Evolutionary conservation across 2,113 vertebrate genomes (phyloP).

Genomic region (Psilopogon haemacephalus): DNA sequence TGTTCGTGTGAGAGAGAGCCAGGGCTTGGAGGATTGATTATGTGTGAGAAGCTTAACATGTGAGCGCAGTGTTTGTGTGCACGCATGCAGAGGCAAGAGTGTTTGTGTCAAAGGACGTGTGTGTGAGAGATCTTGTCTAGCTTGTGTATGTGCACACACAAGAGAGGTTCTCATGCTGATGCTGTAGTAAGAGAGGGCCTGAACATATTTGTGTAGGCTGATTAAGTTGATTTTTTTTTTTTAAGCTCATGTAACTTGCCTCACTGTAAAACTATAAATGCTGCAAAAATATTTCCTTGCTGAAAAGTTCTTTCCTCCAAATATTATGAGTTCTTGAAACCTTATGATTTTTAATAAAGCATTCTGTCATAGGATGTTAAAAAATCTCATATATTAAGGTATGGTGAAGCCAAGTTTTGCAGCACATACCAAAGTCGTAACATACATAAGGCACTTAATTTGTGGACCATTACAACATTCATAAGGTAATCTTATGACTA

Average conservation of each 20-base stretch:
- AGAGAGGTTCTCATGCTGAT: background rate
- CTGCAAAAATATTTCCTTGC: background rate
- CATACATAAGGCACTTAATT: background rate
- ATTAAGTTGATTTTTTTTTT: background rate
- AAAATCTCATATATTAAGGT: background rate
- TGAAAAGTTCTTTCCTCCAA: conserved; percentile 18
- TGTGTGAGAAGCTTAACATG: background rate
- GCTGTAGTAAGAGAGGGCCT: background rate
- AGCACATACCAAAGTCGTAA: background rate
- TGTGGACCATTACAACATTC: background rate
- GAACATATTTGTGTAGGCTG: conserved; percentile 7
- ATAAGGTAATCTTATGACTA: background rate
- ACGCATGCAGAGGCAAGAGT: background rate
- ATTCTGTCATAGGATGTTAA: conserved; percentile 20
- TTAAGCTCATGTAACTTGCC: background rate
- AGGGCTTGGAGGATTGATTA: conserved; percentile 42
- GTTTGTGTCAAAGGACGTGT: background rate
- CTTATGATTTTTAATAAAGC: conserved; percentile 36
- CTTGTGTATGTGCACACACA: rapidly evolving
- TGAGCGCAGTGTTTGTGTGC: background rate
- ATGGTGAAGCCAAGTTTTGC: background rate
- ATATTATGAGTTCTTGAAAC: conserved; percentile 1
- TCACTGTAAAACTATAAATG: background rate
- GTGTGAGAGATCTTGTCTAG: background rate
- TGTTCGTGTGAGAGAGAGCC: background rate